Conservation (phyloP, 2,113 vertebrate genomes). For the Upupa epops region DNA sequence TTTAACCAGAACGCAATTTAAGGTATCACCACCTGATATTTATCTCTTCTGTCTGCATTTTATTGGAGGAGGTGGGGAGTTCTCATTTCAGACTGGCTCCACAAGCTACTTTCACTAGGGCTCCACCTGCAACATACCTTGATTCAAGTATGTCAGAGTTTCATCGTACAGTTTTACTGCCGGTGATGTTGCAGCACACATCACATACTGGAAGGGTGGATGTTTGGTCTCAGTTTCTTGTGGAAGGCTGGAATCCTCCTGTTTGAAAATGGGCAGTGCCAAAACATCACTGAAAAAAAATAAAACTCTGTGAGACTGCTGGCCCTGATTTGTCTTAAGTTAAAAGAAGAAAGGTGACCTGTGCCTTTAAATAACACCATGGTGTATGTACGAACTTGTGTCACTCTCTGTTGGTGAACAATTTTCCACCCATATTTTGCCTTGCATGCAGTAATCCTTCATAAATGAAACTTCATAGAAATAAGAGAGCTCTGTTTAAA, state of each 20-base stretch:
- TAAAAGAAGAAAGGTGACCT: not conserved
- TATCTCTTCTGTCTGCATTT: too few species aligned
- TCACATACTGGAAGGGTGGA: constrained; percentile 84
- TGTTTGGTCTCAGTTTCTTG: constrained; percentile 80
- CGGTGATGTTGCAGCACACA: constrained; percentile 83
- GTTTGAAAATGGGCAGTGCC: constrained; percentile 86
- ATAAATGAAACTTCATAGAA: not conserved
- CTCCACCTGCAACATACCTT: constrained; percentile 51
- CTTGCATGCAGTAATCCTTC: not conserved
- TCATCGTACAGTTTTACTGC: constrained; percentile 83
- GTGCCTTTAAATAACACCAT: not conserved
- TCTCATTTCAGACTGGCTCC: too few species aligned
- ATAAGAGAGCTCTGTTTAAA: not conserved
- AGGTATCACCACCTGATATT: too few species aligned
- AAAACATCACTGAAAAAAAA: constrained; percentile 79
- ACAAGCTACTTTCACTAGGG: not conserved
- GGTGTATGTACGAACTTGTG: not conserved
- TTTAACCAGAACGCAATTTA: too few species aligned
- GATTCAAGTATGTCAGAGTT: constrained; percentile 85
- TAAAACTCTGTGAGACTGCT: not conserved
- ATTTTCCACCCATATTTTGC: not conserved
- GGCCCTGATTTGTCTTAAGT: not conserved
- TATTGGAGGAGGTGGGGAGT: too few species aligned
- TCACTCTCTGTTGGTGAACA: not conserved
- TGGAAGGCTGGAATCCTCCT: constrained; percentile 84